Conservation (phyloP, 1,140 invertebrate genomes). For the Magallana ariakensis region DNA sequence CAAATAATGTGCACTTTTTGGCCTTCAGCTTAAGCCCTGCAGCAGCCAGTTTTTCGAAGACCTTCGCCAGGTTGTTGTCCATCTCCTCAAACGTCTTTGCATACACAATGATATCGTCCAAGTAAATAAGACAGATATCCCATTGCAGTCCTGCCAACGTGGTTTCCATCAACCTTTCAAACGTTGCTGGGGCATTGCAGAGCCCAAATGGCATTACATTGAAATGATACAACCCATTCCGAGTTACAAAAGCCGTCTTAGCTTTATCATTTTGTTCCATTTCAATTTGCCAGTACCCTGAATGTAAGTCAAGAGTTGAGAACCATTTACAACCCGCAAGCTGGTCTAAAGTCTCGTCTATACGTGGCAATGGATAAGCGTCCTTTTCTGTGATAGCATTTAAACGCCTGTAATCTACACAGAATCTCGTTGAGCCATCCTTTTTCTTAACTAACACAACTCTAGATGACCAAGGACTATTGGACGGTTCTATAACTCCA, state of each 20-base stretch:
- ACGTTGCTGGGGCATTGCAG: constrained; percentile 58
- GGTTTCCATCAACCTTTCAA: constrained; percentile 63
- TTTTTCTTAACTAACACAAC: constrained; percentile 80
- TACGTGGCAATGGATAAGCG: constrained; percentile 42
- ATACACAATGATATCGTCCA: constrained; percentile 59
- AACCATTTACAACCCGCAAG: constrained; percentile 38
- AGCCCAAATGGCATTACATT: constrained; percentile 63
- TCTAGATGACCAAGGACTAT: constrained; percentile 80
- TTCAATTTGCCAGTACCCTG: constrained; percentile 43
- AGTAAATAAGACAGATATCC: constrained; percentile 47
- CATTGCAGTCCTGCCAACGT: constrained; percentile 56
- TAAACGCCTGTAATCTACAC: constrained; percentile 79
- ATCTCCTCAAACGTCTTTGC: constrained; percentile 44
- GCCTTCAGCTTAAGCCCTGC: constrained; percentile 53
- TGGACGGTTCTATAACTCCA: constrained; percentile 70
- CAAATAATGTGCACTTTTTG: constrained; percentile 57
- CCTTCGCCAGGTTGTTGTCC: constrained; percentile 29
- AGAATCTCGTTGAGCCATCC: constrained; percentile 80
- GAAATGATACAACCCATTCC: background rate
- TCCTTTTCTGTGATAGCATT: constrained; percentile 55
- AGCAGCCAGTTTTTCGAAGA: constrained; percentile 46
- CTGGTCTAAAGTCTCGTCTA: constrained; percentile 40
- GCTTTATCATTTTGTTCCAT: constrained; percentile 10
- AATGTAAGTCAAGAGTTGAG: constrained; percentile 25
- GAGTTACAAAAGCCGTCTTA: constrained; percentile 44